Base-by-base conservation (phyloP, 2,113 vertebrate species). In the Epinephelus lanceolatus region DNA sequence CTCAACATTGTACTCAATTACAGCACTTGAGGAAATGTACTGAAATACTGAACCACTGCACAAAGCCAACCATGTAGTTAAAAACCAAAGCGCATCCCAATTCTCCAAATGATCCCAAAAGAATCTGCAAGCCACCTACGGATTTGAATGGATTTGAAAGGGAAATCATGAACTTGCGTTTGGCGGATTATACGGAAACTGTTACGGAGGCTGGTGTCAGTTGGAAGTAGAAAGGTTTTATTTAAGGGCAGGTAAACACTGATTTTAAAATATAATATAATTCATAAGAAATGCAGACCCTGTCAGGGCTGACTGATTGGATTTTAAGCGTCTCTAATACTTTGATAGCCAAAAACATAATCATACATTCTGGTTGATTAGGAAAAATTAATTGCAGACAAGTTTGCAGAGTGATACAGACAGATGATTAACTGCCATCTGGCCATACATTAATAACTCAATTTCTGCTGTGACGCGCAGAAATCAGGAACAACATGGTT, bases 361-460 rank as follows among this genome's bases (percentile, higher is more conserved):
- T 72, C 60, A 53, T 45, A 52, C 57, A 59, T 71, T 70, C 42
- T 78, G n/a, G 69, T 86, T 87, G 86, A 90, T 87, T 73, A 76
- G 61, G 57, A 69, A 25, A 45, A 81, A 73, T 51, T 59, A 17
- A 79, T 63, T 68, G 62, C 53, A 10, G 85, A 74, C 65, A 25
- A 80, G 80, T 87, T 78, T 77, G 75, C 53, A 23, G 71, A 86
- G 86, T 2, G 62, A 80, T 80, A 25, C 57, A 55, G 79, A 83
- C 76, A 59, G 77, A 87, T 72, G 80, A 88, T 86, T 79, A 82
- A 79, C 57, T 78, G 81, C 88, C 90, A 90, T 90, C 87, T 91
- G 88, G 79, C 60, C 49, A n/a, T 45, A 78, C 51, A 59, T 81
- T 81, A 86, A 62, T 68, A 77, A 76, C 87, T 79, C 30, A 13